phyloP scores from a whole-genome alignment of 2,888 invertebrate species.

The Allolobophora icterica region DNA sequence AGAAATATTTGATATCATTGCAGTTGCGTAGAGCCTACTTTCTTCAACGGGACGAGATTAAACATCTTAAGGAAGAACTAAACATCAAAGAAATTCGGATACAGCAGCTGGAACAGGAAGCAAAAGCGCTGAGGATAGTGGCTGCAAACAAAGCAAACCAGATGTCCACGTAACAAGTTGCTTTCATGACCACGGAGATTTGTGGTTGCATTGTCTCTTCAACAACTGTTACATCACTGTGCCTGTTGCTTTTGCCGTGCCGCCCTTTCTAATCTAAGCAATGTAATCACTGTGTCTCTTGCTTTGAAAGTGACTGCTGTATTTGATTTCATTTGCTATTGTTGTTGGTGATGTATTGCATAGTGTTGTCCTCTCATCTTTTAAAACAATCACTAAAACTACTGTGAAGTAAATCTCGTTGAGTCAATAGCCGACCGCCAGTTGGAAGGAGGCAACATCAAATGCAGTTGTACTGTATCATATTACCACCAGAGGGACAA shows the following conservation, averaged over 20 bases:
- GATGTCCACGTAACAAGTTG: background rate
- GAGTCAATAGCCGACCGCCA: background rate
- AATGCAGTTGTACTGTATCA: too few relatives aligned
- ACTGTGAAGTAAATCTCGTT: background rate
- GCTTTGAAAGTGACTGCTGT: background rate
- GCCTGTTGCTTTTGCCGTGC: background rate
- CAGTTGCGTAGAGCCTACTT: conserved; percentile 36
- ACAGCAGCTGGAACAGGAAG: conserved; percentile 36
- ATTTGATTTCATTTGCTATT: background rate
- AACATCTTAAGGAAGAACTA: conserved; percentile 27
- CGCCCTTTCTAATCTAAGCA: background rate
- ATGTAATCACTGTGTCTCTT: background rate
- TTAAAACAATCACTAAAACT: background rate
- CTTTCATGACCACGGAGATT: background rate
- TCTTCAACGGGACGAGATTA: conserved; percentile 34
- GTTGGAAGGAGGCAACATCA: too few relatives aligned
- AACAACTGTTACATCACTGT: background rate
- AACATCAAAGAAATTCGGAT: conserved; percentile 33
- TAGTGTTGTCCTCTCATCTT: background rate
- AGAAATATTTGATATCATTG: background rate
- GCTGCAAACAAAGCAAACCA: background rate
- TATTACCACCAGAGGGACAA: background rate
- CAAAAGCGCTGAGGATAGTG: background rate
- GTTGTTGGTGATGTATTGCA: background rate
- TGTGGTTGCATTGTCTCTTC: background rate